phyloP scores from a whole-genome alignment of 2,888 invertebrate species.

The Spodoptera exigua region DNA sequence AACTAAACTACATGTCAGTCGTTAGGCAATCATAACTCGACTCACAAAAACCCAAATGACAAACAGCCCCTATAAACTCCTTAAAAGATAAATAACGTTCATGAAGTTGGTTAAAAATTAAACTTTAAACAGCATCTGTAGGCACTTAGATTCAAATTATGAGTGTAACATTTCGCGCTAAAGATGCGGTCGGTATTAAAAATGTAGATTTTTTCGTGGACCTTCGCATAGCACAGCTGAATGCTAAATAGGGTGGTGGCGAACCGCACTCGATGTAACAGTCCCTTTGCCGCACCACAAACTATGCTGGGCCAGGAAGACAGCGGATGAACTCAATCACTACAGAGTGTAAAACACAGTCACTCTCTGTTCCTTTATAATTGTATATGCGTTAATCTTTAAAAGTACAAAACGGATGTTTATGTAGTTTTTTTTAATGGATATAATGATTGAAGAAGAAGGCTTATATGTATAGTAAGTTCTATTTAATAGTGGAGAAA shows the following conservation, averaged over 20 bases:
- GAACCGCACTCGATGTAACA: slow-evolving; percentile 61
- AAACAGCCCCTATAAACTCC: slow-evolving; percentile 33
- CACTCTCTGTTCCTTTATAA: too few species aligned
- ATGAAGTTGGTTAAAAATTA: slow-evolving; percentile 30
- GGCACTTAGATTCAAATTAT: slow-evolving; percentile 58
- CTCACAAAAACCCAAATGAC: slow-evolving; percentile 37
- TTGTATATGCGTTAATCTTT: too few species aligned
- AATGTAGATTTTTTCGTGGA: slow-evolving; percentile 64
- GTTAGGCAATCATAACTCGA: slow-evolving; percentile 17
- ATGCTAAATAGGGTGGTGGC: slow-evolving; percentile 64
- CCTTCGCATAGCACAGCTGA: slow-evolving; percentile 54
- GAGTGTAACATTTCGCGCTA: slow-evolving; percentile 51
- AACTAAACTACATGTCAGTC: background rate
- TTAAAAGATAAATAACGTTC: slow-evolving; percentile 44
- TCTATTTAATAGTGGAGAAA: too few species aligned
- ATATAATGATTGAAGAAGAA: too few species aligned
- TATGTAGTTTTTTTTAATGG: too few species aligned
- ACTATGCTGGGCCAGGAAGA: slow-evolving; percentile 33
- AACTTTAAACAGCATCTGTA: slow-evolving; percentile 48
- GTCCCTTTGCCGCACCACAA: slow-evolving; percentile 61
- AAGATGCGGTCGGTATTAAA: slow-evolving; percentile 58
- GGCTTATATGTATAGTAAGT: too few species aligned
- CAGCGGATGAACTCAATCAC: too few species aligned
- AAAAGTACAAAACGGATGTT: too few species aligned
- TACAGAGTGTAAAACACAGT: too few species aligned